A percentile compares a stretch with the other conserved stretches of the same genome.
These are phyloP conservation scores for Microcebus ravelobensis DNA, from an alignment of 2,113 vertebrate species.

Conservation along the genomic window DNA sequence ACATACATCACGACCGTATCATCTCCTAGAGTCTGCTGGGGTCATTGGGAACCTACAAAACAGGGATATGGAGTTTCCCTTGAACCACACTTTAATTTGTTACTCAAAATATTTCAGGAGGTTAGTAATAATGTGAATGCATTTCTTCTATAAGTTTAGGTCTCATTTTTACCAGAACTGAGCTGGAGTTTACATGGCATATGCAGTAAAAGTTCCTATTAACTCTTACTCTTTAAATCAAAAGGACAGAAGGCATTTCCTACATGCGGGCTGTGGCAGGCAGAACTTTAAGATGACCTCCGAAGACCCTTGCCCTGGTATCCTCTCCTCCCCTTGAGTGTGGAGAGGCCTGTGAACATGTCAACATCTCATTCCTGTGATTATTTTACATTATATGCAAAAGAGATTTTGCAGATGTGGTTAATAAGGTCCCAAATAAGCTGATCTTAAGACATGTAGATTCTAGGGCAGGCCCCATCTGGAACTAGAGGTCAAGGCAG, in stretches of 20 bases:
- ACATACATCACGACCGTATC: fast-evolving
- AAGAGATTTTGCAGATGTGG: background rate
- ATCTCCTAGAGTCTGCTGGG: too few relatives aligned
- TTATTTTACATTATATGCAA: background rate
- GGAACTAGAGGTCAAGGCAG: background rate
- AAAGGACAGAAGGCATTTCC: background rate
- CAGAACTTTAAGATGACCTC: background rate
- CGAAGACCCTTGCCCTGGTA: background rate
- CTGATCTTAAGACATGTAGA: background rate
- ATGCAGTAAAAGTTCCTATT: background rate
- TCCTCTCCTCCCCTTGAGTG: background rate
- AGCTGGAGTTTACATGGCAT: background rate
- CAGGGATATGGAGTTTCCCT: too few relatives aligned
- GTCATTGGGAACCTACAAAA: background rate
- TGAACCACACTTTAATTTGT: background rate
- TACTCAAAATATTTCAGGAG: background rate
- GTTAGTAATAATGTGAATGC: background rate
- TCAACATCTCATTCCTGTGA: background rate
- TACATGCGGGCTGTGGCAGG: background rate
- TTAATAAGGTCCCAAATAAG: background rate
- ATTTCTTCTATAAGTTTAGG: background rate
- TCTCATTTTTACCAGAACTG: background rate
- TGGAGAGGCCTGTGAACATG: background rate
- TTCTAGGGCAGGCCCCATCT: background rate
- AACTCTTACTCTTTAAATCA: background rate